Base-by-base conservation (phyloP, 1,140 invertebrate species). In the Hyphantria cunea region DNA sequence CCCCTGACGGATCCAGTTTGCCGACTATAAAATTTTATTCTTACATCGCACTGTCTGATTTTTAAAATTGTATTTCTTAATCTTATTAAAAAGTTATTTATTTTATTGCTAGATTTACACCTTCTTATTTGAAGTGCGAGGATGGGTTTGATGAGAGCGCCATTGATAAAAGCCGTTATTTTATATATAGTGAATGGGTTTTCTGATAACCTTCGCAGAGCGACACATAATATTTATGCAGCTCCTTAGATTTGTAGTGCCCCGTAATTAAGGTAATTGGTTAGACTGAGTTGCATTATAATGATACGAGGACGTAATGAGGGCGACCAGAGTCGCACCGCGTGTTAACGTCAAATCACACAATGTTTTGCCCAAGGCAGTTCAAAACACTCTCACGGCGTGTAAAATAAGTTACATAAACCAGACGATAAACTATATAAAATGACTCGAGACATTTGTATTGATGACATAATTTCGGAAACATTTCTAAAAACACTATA, bases 401-500 rank as follows among this genome's bases (percentile, higher is more conserved):
- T 72, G 77, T 78, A 76, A 80, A 78, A 71, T 72, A 61, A 69
- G 74, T 69, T n/a, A 52, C 68, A 65, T 60, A 51, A 67, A 64
- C 54, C 59, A 47, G 33, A 66, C 14, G 44, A 69, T 61, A 44
- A 70, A 68, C 32, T 59, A 53, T 44, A 34, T 45, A 34, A 66
- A 66, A 60, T 64, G 31, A n/a, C n/a, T n/a, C n/a, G n/a, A n/a
- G n/a, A 42, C 42, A 60, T 60, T 60, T 60, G 56, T 51, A 50
- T 42, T 50, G 56, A 60, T 44, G 37, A 42, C 47, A 41, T 60
- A 60, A 60, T 60, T 51, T 42, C 32, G 55, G 37, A 34, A 34
- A 41, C 44, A 45, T 47, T 56, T 39, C 25, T 44, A 41, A 17
- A n/a, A 31, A 14, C 13, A 11, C 41, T 59, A 49, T 49, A 50